phyloP scores from a whole-genome alignment of 1,140 invertebrate species.

The Agrilus planipennis region DNA sequence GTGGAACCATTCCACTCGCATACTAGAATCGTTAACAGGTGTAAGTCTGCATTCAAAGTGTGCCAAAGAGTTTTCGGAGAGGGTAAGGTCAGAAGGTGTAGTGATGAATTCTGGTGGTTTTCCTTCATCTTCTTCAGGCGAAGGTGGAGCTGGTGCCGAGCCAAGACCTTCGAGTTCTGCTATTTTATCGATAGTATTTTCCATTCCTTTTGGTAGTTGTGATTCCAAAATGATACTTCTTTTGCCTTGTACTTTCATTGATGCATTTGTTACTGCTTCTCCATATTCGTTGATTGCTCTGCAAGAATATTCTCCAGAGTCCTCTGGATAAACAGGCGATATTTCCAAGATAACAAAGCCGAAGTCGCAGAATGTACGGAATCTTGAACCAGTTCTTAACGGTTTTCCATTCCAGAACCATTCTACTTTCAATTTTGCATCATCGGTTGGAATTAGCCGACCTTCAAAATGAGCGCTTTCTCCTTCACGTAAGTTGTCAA shows the following conservation, averaged over 20 bases:
- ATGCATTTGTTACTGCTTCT: constrained; percentile 84
- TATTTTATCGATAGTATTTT: constrained; percentile 85
- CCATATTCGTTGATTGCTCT: constrained; percentile 82
- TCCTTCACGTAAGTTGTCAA: constrained; percentile 74
- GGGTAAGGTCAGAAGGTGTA: constrained; percentile 66
- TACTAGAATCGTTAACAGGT: constrained; percentile 83
- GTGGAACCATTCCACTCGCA: constrained; percentile 94
- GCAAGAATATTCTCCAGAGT: constrained; percentile 88
- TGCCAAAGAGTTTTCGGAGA: constrained; percentile 81
- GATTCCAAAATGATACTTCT: constrained; percentile 84
- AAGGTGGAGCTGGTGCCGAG: constrained; percentile 43
- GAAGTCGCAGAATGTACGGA: constrained; percentile 90
- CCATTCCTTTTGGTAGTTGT: constrained; percentile 85
- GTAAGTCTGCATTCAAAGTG: constrained; percentile 85
- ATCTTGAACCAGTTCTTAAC: constrained; percentile 75
- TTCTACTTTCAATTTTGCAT: constrained; percentile 84
- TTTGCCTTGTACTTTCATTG: constrained; percentile 83
- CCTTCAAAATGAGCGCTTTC: constrained; percentile 94
- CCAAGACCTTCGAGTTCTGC: constrained; percentile 83
- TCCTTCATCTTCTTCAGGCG: constrained; percentile 69
- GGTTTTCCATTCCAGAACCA: constrained; percentile 93
- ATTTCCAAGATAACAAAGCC: constrained; percentile 91
- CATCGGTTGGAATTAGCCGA: constrained; percentile 80
- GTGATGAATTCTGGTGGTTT: constrained; percentile 89
- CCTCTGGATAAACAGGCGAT: constrained; percentile 88